A percentile compares a stretch with the other conserved stretches of the same genome.
Conservation (phyloP, 2,888 invertebrate genomes). For the Labia minor region DNA sequence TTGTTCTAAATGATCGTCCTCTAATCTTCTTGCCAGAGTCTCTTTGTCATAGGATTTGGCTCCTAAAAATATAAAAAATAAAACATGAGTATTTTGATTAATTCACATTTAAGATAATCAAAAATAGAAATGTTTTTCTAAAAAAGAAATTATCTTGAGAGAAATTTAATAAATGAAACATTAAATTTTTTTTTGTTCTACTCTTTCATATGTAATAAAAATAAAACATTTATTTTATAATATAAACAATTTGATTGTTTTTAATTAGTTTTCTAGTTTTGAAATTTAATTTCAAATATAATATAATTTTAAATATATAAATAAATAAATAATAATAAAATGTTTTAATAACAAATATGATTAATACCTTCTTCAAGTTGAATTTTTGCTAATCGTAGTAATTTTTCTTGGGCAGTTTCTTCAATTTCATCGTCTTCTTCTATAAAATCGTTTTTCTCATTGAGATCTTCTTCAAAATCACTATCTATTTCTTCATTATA, state of each 20-base stretch:
- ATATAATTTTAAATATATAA: too few species aligned
- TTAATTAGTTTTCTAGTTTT: too few species aligned
- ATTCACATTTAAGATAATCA: too few species aligned
- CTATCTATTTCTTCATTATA: constrained; percentile 47
- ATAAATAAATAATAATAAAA: too few species aligned
- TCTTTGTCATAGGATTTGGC: constrained; percentile 51
- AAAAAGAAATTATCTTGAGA: constrained; percentile 23
- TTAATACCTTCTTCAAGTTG: constrained; percentile 57
- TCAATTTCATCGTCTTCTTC: constrained; percentile 32
- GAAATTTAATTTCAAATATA: too few species aligned
- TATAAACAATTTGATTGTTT: too few species aligned
- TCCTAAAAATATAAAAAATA: constrained; percentile 55
- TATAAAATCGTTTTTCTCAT: constrained; percentile 25
- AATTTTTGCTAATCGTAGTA: constrained; percentile 78
- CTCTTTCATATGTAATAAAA: background rate
- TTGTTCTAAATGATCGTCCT: constrained; percentile 76
- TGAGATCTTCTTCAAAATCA: constrained; percentile 26
- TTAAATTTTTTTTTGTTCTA: background rate
- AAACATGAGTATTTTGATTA: too few species aligned
- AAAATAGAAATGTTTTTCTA: too few species aligned
- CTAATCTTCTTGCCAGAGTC: constrained; percentile 61
- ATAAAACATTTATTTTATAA: background rate
- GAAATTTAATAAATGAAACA: background rate
- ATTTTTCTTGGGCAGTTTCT: constrained; percentile 87
- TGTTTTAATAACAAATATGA: constrained; percentile 14